Evolutionary conservation across 2,113 vertebrate species (phyloP).

Genomic region (Epinephelus moara): DNA sequence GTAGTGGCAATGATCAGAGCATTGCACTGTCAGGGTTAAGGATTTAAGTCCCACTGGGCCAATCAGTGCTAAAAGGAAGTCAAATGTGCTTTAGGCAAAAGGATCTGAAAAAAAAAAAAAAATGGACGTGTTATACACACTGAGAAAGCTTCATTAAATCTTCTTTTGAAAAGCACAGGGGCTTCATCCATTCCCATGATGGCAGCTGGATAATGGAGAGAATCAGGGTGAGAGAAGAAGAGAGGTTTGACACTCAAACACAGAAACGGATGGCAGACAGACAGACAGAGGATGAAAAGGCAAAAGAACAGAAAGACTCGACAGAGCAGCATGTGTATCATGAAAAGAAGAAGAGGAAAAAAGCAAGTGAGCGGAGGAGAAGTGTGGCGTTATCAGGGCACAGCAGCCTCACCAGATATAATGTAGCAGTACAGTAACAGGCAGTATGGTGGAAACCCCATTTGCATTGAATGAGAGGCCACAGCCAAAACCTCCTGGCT

Average conservation of each 20-base stretch:
- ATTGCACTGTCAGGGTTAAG: neutral
- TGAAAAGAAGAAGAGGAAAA: slow-evolving; percentile 16
- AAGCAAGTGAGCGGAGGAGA: slow-evolving; percentile 1
- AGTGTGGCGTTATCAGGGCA: slow-evolving; percentile 60
- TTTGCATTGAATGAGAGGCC: slow-evolving; percentile 74
- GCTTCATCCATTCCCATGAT: slow-evolving; percentile 9
- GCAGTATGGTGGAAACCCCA: slow-evolving; percentile 44
- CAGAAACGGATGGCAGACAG: neutral
- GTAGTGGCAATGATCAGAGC: neutral
- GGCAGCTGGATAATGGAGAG: slow-evolving; percentile 29
- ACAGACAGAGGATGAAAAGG: slow-evolving; percentile 34
- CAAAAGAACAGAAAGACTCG: slow-evolving; percentile 48
- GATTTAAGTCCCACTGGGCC: slow-evolving; percentile 2
- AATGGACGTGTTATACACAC: neutral
- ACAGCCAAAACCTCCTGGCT: slow-evolving; percentile 57
- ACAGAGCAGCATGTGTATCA: slow-evolving; percentile 29
- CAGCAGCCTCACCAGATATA: slow-evolving; percentile 54
- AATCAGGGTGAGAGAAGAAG: slow-evolving; percentile 1
- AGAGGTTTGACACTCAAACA: slow-evolving; percentile 23
- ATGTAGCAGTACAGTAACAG: slow-evolving; percentile 45
- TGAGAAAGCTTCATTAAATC: slow-evolving; percentile 26
- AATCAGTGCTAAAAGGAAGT: slow-evolving; percentile 6
- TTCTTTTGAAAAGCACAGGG: slow-evolving; percentile 6
- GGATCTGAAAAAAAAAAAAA: neutral
- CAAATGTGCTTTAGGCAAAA: neutral